phyloP scores from a whole-genome alignment of 2,113 vertebrate genomes.

The Clarias magur region DNA sequence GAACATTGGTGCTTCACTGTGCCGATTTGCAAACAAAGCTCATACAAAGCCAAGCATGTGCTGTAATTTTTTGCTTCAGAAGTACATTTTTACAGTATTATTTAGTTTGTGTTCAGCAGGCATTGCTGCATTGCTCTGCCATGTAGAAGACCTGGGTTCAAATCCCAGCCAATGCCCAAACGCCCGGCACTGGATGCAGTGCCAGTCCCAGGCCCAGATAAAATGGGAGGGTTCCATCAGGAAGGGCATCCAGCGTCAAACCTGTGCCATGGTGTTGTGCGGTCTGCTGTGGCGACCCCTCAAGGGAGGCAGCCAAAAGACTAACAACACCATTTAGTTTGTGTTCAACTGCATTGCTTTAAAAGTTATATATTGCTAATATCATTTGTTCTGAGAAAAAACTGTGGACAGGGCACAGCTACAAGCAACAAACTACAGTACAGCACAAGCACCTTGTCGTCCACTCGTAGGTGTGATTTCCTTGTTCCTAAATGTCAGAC shows the following conservation, averaged over 20 bases:
- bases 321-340: background rate
- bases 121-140: no score
- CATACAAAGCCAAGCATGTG: background rate
- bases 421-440: background rate
- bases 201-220: no score
- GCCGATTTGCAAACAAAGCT: background rate
- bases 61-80: background rate
- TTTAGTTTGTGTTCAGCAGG: background rate
- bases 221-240: no score
- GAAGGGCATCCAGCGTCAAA: no score
- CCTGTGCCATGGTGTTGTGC: no score
- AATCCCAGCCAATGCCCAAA: no score
- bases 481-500: background rate
- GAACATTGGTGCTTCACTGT: background rate
- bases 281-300: no score
- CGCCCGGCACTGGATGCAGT: no score
- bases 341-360: background rate
- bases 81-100: background rate
- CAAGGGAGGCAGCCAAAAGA: no score
- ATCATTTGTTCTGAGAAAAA: background rate
- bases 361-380: background rate
- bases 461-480: background rate
- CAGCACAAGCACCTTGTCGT: background rate
- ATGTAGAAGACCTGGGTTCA: no score
- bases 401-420: background rate